These are phyloP conservation scores for Prunella strophiata DNA, from an alignment of 2,797 vertebrate genomes.

Conservation along the genomic window DNA sequence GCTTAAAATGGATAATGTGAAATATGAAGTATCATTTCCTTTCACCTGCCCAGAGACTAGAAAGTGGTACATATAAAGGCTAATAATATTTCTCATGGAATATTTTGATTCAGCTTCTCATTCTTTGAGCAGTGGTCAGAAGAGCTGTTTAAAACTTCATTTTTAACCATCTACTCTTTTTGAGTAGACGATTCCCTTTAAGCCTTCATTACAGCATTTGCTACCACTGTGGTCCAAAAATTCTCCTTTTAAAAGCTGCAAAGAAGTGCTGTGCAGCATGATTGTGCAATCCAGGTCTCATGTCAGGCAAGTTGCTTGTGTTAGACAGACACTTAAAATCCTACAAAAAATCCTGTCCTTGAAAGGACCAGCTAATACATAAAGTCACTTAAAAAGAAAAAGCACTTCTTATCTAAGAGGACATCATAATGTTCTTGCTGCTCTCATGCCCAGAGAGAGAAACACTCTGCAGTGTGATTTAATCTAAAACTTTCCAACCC, in stretches of 20 bases:
- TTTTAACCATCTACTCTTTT: not conserved
- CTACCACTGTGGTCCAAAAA: not conserved
- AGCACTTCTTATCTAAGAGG: not conserved
- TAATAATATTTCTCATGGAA: not conserved
- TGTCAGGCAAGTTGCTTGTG: not conserved
- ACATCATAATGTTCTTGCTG: not conserved
- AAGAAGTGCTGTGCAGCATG: not conserved
- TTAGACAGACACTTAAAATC: not conserved
- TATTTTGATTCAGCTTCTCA: not conserved
- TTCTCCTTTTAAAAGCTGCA: not conserved
- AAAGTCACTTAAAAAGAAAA: not conserved
- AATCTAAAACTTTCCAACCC: not conserved
- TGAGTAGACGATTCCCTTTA: not conserved
- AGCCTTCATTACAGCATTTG: not conserved
- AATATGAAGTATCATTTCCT: not conserved
- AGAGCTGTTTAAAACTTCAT: not conserved
- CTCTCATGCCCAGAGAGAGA: not conserved
- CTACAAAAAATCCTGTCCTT: not conserved
- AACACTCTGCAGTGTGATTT: not conserved
- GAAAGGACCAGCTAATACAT: not conserved
- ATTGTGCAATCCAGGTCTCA: not conserved
- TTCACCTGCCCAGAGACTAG: not conserved
- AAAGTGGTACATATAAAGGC: not conserved
- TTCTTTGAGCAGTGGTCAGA: not conserved
- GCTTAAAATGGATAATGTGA: not conserved